Percentiles rank a stretch among this genome's conserved stretches.
These are phyloP conservation scores for Netelia fuscicornis DNA, from an alignment of 2,888 invertebrate species.

Conservation along the genomic window DNA sequence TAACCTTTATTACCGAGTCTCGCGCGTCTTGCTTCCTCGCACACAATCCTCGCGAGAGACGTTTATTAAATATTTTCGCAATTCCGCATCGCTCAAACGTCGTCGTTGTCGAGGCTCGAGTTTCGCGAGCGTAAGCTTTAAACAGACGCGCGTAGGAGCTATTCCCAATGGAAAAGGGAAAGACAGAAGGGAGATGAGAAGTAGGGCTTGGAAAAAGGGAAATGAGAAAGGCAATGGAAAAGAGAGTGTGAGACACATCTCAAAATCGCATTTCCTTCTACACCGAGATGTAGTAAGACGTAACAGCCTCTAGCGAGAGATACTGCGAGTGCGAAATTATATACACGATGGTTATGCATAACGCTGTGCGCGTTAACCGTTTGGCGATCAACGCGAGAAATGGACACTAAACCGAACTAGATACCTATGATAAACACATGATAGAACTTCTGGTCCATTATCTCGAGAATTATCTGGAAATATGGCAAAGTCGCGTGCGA, in stretches of 20 bases:
- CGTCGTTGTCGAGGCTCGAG: constrained; percentile 32
- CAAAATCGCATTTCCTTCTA: constrained; percentile 18
- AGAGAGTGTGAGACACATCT: not conserved
- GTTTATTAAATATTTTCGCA: constrained; percentile 64
- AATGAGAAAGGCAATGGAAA: not conserved
- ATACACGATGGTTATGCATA: not conserved
- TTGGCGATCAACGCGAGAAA: constrained; percentile 1
- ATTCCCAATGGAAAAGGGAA: constrained; percentile 26
- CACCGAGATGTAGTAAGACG: constrained; percentile 19
- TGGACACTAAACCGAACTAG: too few relatives aligned
- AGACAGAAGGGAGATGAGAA: not conserved
- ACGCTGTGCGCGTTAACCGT: constrained; percentile 10
- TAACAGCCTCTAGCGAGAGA: constrained; percentile 38
- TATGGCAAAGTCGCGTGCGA: constrained; percentile 7
- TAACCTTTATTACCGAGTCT: constrained; percentile 45
- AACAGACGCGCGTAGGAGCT: constrained; percentile 10
- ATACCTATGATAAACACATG: too few relatives aligned
- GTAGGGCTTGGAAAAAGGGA: constrained; percentile 2
- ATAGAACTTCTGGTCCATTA: not conserved
- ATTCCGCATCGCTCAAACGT: constrained; percentile 60
- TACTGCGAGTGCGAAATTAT: constrained; percentile 30
- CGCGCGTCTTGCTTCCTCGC: not conserved
- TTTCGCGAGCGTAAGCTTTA: constrained; percentile 40
- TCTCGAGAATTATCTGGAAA: constrained; percentile 48
- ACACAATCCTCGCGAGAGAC: constrained; percentile 42